Evolutionary conservation across 2,888 invertebrate genomes (phyloP).

Genomic region (Drosophila acutilabella): DNA sequence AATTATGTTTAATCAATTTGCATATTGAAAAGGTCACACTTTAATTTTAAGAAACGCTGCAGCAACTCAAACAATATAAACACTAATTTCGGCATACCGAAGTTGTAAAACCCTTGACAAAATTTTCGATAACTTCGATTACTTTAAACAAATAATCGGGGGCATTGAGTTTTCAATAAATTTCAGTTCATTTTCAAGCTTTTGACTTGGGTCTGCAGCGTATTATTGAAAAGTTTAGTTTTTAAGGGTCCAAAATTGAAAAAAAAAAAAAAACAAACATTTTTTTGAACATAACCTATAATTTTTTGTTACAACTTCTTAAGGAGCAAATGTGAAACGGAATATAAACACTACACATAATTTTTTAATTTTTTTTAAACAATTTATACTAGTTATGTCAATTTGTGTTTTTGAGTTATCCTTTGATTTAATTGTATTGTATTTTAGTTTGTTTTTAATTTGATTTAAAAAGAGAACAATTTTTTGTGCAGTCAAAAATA

Average conservation of each 20-base stretch:
- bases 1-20: constrained; percentile 34
- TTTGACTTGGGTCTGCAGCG: constrained; percentile 3
- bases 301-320: constrained; percentile 16
- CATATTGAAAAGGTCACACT: constrained; percentile 14
- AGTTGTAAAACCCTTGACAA: constrained; percentile 24
- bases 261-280: neutral
- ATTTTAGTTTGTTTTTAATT: constrained; percentile 6
- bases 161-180: constrained; percentile 3
- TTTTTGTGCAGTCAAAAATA: constrained; percentile 17
- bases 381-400: neutral
- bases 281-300: constrained; percentile 13
- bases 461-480: constrained; percentile 4
- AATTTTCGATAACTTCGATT: constrained; percentile 7
- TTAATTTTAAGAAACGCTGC: constrained; percentile 28
- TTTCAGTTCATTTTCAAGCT: constrained; percentile 22
- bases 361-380: too few relatives aligned
- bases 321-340: constrained; percentile 22
- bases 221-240: constrained; percentile 35
- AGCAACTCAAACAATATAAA: constrained; percentile 8
- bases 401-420: constrained; percentile 20
- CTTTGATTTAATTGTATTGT: neutral
- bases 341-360: neutral
- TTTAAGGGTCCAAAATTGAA: constrained; percentile 46
- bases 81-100: constrained; percentile 32
- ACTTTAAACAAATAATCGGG: constrained; percentile 26